These are phyloP conservation scores for Zygaena filipendulae DNA, from an alignment of 2,888 invertebrate genomes.

Conservation along the genomic window DNA sequence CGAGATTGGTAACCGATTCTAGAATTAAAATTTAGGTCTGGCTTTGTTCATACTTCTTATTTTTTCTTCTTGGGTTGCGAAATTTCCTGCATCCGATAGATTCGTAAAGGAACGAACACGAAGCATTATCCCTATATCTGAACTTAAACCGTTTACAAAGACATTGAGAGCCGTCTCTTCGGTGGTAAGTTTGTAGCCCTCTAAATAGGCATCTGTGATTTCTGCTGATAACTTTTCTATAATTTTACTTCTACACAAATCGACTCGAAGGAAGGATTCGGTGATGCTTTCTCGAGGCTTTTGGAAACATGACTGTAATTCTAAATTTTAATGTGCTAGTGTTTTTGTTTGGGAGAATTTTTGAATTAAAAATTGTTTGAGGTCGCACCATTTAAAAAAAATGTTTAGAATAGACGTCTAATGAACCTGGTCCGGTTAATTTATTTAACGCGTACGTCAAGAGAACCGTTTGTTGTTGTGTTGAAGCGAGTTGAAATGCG, in stretches of 20 bases:
- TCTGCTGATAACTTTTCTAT: constrained; percentile 19
- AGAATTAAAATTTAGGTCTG: constrained; percentile 19
- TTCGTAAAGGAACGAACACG: constrained; percentile 14
- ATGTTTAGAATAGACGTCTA: constrained; percentile 11
- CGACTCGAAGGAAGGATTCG: constrained; percentile 20
- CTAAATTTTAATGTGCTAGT: constrained; percentile 16
- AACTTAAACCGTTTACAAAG: constrained; percentile 20
- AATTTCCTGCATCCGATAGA: too few species aligned
- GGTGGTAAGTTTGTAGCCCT: constrained; percentile 12
- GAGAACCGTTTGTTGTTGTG: constrained; percentile 3
- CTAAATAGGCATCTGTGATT: constrained; percentile 12
- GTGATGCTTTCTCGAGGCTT: constrained; percentile 19
- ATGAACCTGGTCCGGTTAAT: constrained; percentile 8
- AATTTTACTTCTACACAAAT: constrained; percentile 18
- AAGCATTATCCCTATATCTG: constrained; percentile 20
- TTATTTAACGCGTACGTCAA: constrained; percentile 9
- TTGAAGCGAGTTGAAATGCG: constrained; percentile 5
- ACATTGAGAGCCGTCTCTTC: constrained; percentile 21
- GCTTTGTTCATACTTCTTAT: too few species aligned
- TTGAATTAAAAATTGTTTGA: constrained; percentile 16
- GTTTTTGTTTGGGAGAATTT: constrained; percentile 21
- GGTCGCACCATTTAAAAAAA: constrained; percentile 9
- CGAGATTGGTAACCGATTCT: constrained; percentile 16
- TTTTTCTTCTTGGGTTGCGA: too few species aligned
- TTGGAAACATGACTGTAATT: constrained; percentile 21